Base-by-base conservation (phyloP, 2,888 invertebrate species). In the Serrognathus titanus region DNA sequence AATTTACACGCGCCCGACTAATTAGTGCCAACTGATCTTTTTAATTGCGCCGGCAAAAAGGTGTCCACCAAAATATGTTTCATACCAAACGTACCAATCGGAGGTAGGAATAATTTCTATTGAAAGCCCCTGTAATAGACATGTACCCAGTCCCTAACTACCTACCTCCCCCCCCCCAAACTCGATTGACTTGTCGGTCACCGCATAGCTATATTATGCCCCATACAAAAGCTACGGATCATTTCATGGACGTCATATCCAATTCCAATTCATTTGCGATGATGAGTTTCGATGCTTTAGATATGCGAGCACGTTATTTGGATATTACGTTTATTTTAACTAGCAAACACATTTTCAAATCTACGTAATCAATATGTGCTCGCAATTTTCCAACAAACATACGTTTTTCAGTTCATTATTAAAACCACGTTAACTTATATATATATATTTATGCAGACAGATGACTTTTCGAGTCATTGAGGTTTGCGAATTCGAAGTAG, bases 241-340 rank as follows among this genome's bases (percentile, higher is more conserved):
- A 61, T 62, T 62, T 60, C 58, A 53, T 50, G 56, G 38, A 63
- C 58, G 60, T 63, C 63, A 63, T 54, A 60, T 60, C 59, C 62
- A 59, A 60, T 62, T 63, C 53, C 60, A 53, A 62, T 60, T 57
- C 58, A 59, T 63, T 58, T 53, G 49, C 46, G 55, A 51, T 58
- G 57, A 60, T 59, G 50, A 55, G 46, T 58, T 55, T 55, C 53
- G 60, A 62, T 54, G 43, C 10, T 43, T 43, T 20, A 13, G 16
- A 11, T 43, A n/a, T 43, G 20, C 13, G 20, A 16, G 3, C 16
- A 16, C 43, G 11, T 43, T 43, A 43, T 43, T 43, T 20, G 43
- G 9, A 39, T 39, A 12, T 43, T 16, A 43, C 12, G 16, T 43
- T 43, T 43, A 43, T 43, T 43, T 16, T 10, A 43, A 43, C 43